Conservation (phyloP, 2,888 invertebrate species). For the Alcis repandata region DNA sequence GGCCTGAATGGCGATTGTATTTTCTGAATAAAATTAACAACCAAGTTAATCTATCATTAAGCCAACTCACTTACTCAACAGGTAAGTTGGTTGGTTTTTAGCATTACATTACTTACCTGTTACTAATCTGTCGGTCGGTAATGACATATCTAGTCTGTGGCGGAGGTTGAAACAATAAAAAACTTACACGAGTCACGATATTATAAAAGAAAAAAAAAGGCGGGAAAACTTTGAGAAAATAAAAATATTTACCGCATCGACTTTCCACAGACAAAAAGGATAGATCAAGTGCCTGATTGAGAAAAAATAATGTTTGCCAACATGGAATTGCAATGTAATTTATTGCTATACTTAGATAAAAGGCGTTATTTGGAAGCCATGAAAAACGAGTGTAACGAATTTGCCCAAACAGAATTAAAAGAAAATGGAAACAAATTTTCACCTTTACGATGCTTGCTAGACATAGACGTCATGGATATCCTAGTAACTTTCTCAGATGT, state of each 20-base stretch:
- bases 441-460: conserved; percentile 66
- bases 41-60: too few species aligned
- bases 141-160: too few species aligned
- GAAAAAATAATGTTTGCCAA: not conserved
- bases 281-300: conserved; percentile 13
- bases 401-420: conserved; percentile 57
- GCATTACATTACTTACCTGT: too few species aligned
- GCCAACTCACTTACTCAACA: too few species aligned
- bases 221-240: not conserved
- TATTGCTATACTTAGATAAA: conserved; percentile 75
- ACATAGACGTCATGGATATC: conserved; percentile 75
- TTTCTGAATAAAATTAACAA: too few species aligned
- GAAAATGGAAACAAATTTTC: conserved; percentile 70
- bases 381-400: conserved; percentile 63
- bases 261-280: too few species aligned
- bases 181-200: too few species aligned
- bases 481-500: conserved; percentile 64
- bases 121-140: too few species aligned
- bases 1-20: too few species aligned
- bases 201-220: not conserved
- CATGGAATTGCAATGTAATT: conserved; percentile 66
- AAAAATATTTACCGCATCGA: too few species aligned
- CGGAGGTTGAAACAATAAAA: too few species aligned
- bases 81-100: too few species aligned
- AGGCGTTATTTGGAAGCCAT: conserved; percentile 65